Evolutionary conservation across 2,797 vertebrate genomes (phyloP), one percentile per base, ranked within the genome.

Genomic region (Novumbra hubbsi): DNA sequence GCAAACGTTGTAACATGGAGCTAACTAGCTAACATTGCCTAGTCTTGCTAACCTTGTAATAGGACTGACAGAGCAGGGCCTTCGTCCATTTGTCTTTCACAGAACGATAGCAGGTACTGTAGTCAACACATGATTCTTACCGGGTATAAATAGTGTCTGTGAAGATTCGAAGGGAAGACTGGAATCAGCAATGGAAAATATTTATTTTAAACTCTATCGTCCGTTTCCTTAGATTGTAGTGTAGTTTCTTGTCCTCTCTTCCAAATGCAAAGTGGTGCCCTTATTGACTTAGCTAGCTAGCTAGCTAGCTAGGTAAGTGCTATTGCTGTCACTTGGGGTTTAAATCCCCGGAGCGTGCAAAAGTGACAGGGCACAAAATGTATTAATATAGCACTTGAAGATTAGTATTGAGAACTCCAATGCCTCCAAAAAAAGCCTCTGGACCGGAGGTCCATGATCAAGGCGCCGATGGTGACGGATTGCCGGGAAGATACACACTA

Each of bases 391-490:
- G 85, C 79, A 84, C 85, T 88, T 82, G 48, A 30, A 76, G 79
- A 86, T 84, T 84, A 88, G 86, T 94, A 91, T 73, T 92, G 88
- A 87, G 76, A 86, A 87, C 74, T 91, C 85, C 84, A 89, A 86
- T 92, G 88, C 84, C 87, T 88, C 89, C 90, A 81, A 80, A 83
- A 85, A 84, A 86, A 91, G 85, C 92, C 91, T 89, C 88, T 91
- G 90, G 91, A 92, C 91, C 89, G 88, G 88, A 82, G 92, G 91
- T 94, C 92, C 94, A 94, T 94, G 86, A 89, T 93, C 88, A 93
- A 92, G 92, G 91, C 90, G 92, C 89, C 91, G 94, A 94, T 94
- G 94, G 94, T 90, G 91, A 92, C 91, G 93, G 95, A 95, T 96
- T 94, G 91, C 90, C 89, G 88, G 84, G 78, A 74, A 89, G 84